These are phyloP conservation scores for Artibeus lituratus DNA, from an alignment of 2,797 vertebrate genomes.

Conservation along the genomic window DNA sequence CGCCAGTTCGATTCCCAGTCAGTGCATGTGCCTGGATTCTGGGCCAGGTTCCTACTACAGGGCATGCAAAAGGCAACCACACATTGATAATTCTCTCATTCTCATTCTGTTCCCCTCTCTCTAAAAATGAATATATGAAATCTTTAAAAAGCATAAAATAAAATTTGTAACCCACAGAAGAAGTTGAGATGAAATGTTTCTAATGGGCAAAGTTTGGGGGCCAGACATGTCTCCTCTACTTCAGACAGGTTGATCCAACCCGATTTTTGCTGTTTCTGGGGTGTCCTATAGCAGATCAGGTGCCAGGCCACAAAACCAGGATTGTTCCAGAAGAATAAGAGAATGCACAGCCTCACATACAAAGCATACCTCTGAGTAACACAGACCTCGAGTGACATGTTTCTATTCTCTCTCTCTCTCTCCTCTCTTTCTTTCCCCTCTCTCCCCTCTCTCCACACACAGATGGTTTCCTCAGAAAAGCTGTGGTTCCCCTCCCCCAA, in stretches of 20 bases:
- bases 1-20: too few relatives aligned
- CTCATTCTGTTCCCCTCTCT: too few relatives aligned
- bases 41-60: too few relatives aligned
- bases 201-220: not conserved
- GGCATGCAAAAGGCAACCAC: too few relatives aligned
- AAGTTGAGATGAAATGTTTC: not conserved
- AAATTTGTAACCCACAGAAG: too few relatives aligned
- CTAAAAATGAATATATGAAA: too few relatives aligned
- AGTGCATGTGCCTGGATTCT: too few relatives aligned
- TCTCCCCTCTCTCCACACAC: not conserved
- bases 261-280: not conserved
- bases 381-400: not conserved
- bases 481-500: conserved; percentile 4
- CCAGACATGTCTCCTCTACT: not conserved
- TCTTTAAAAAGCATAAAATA: too few relatives aligned
- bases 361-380: not conserved
- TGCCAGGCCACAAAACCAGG: not conserved
- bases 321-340: not conserved
- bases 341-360: too few relatives aligned
- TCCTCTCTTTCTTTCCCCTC: not conserved
- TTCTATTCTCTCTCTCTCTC: not conserved
- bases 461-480: not conserved
- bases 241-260: not conserved
- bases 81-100: too few relatives aligned
- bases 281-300: not conserved